Percentiles rank a stretch among this genome's conserved stretches.
Evolutionary conservation across 2,888 invertebrate genomes (phyloP).

Genomic region (Thymelicus acteon): DNA sequence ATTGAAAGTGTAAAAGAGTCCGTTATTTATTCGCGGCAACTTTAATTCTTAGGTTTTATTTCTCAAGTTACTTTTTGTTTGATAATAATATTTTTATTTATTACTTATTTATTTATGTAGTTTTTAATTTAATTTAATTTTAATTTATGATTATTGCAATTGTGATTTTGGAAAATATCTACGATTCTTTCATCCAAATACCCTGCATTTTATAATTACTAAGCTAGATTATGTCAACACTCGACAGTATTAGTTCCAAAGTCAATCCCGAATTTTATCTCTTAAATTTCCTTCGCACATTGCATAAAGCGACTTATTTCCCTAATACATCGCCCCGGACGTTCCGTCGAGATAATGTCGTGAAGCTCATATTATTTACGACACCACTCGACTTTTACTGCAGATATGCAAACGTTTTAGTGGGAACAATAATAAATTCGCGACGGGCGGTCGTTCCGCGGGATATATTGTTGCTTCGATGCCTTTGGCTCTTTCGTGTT

Average conservation of each 20-base stretch:
- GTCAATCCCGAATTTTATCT: slow-evolving; percentile 51
- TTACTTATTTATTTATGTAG: too few species aligned
- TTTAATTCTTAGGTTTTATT: slow-evolving; percentile 2
- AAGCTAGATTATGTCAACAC: neutral
- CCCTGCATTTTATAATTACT: too few species aligned
- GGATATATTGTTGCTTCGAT: slow-evolving; percentile 28
- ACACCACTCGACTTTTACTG: slow-evolving; percentile 51
- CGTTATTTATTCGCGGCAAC: neutral
- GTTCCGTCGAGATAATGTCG: slow-evolving; percentile 57
- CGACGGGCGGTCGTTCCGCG: slow-evolving; percentile 22
- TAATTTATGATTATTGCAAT: too few species aligned
- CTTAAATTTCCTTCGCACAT: slow-evolving; percentile 60
- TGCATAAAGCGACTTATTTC: slow-evolving; percentile 70
- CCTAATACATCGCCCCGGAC: slow-evolving; percentile 61
- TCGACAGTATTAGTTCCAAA: slow-evolving; percentile 1
- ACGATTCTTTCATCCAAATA: too few species aligned
- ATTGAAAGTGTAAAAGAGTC: neutral
- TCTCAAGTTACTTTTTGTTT: neutral
- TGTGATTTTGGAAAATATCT: too few species aligned
- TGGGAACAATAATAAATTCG: slow-evolving; percentile 46
- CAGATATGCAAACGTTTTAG: slow-evolving; percentile 50
- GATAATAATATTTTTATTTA: too few species aligned
- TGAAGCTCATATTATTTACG: slow-evolving; percentile 62
- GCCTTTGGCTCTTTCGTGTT: neutral
- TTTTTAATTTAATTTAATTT: too few species aligned